Evolutionary conservation across 2,797 vertebrate genomes (phyloP).

Genomic region (Rhyacichthys aspro): DNA sequence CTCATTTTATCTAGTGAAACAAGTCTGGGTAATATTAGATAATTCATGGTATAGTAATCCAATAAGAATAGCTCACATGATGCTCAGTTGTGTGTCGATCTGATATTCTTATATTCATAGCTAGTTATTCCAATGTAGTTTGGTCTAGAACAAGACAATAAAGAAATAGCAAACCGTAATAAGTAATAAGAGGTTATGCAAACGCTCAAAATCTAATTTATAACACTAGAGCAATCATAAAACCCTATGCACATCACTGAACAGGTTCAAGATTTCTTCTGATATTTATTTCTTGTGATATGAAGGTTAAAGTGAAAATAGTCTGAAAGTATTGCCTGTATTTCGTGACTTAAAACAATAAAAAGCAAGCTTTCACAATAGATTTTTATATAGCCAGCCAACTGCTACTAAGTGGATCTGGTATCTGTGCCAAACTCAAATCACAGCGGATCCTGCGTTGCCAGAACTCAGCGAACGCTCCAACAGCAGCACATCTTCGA

Average conservation of each 20-base stretch:
- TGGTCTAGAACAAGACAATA: too few relatives aligned
- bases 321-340: too few relatives aligned
- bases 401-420: conserved; percentile 24
- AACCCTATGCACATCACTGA: too few relatives aligned
- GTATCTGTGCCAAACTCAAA: conserved; percentile 33
- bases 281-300: too few relatives aligned
- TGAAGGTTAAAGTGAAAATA: too few relatives aligned
- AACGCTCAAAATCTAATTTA: too few relatives aligned
- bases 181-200: too few relatives aligned
- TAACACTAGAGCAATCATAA: too few relatives aligned
- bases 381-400: conserved; percentile 6
- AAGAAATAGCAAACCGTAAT: too few relatives aligned
- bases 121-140: too few relatives aligned
- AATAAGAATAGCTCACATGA: conserved; percentile 16
- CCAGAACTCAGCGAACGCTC: conserved; percentile 32
- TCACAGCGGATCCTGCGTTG: conserved; percentile 36
- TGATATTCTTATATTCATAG: not conserved
- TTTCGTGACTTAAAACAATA: too few relatives aligned
- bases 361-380: conserved; percentile 17
- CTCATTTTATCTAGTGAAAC: conserved; percentile 32
- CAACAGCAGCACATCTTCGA: conserved; percentile 33
- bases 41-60: conserved; percentile 41
- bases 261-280: too few relatives aligned
- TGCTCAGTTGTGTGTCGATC: not conserved
- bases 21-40: conserved; percentile 20